These are phyloP conservation scores for Syngnathus acus DNA, from an alignment of 2,797 vertebrate species.

Conservation along the genomic window DNA sequence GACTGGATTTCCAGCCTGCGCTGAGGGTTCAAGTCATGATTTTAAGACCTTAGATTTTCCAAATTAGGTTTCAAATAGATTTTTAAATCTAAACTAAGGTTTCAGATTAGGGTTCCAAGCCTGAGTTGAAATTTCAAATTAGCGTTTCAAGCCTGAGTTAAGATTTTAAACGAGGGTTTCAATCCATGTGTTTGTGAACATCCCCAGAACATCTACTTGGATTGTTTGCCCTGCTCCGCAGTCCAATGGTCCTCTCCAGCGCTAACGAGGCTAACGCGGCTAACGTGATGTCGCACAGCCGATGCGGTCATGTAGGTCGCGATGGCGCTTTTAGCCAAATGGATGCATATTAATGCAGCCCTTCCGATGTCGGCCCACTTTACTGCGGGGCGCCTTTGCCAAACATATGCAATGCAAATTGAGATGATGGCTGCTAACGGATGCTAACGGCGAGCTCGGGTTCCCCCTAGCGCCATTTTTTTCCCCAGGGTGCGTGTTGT, in stretches of 20 bases:
- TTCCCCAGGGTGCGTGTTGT: background rate
- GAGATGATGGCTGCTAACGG: constrained; percentile 52
- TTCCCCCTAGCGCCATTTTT: background rate
- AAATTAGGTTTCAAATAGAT: too few species aligned
- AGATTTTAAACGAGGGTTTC: background rate
- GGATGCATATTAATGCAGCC: constrained; percentile 69
- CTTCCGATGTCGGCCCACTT: constrained; percentile 37
- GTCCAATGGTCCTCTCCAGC: background rate
- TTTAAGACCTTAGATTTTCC: too few species aligned
- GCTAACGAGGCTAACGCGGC: constrained; percentile 58
- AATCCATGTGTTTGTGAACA: background rate
- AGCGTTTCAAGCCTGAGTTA: background rate
- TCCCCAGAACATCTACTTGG: background rate
- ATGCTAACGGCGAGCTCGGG: constrained; percentile 41
- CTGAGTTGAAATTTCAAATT: background rate
- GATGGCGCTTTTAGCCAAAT: constrained; percentile 64
- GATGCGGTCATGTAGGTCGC: constrained; percentile 70
- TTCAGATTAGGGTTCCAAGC: background rate
- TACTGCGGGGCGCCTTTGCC: constrained; percentile 58
- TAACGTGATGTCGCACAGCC: constrained; percentile 3
- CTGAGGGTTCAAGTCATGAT: too few species aligned
- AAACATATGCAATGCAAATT: constrained; percentile 75
- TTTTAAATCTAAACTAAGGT: too few species aligned
- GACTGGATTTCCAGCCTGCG: background rate
- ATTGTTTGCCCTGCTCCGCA: background rate